Conservation (phyloP, 2,113 vertebrate genomes). For the Lycocorax pyrrhopterus region DNA sequence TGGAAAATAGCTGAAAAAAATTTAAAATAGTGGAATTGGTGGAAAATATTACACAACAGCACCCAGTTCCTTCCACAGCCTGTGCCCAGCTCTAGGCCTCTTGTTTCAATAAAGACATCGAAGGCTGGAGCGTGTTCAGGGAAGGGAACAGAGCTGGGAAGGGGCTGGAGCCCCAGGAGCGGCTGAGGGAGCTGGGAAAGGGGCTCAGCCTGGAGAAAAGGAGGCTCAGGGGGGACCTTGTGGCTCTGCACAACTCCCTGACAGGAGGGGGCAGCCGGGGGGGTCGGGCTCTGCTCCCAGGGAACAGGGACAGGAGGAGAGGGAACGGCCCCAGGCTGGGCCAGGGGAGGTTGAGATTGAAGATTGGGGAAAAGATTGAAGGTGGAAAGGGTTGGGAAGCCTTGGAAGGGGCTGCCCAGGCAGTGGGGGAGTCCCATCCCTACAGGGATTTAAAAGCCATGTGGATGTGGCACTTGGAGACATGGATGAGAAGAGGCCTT, state of each 20-base stretch:
- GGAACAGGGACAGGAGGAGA: neutral
- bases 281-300: neutral
- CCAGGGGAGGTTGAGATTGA: accelerated
- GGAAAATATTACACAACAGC: neutral
- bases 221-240: neutral
- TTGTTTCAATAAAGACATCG: neutral
- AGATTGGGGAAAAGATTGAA: accelerated
- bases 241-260: neutral
- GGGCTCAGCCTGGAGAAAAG: neutral
- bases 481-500: too few species aligned
- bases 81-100: neutral
- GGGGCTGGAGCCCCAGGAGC: neutral
- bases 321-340: accelerated
- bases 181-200: neutral
- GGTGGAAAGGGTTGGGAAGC: neutral
- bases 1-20: neutral
- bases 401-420: neutral
- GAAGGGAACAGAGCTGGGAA: accelerated
- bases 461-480: neutral
- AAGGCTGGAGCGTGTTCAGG: accelerated
- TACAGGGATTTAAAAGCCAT: neutral
- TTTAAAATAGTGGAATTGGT: neutral
- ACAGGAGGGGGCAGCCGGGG: neutral
- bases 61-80: neutral
- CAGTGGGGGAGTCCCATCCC: neutral